Evolutionary conservation across 2,888 invertebrate genomes (phyloP), one percentile per base, ranked within the genome.

Genomic region (Andrena minutula): DNA sequence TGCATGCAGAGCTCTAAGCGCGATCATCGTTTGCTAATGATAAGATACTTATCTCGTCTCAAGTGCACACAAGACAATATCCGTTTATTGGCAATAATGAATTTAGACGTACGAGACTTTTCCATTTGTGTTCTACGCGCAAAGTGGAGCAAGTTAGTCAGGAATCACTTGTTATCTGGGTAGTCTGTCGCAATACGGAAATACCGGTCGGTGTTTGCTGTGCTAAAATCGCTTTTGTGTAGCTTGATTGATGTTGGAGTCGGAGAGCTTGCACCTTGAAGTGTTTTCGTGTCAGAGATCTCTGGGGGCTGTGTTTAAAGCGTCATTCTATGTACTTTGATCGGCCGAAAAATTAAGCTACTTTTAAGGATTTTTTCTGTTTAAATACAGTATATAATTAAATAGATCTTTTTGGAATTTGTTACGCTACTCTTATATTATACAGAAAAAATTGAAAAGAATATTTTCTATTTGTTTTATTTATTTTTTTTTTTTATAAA

Each of bases 41-140:
- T 74, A 61, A 66, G 10, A 20, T 56, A 3, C 2, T 75, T 68
- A 68, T 68, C 47, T 35, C 28, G n/a, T 58, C 23, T 23, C 26
- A 1, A 16, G 28, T 12, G 49, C 12, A 47, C 23, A 56, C 0
- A 1, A 61, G 26, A 26, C 26, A 53, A 26, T 10, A 0, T 8
- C 0, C 12, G 28, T 65, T 61, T 66, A 35, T 56, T 60, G 41
- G 16, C n/a, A 23, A 12, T 5, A 8, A 10, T 10, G n/a, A 30
- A 41, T 23, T 3, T 3, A 35, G 3, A 1, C 20, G 7, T 3
- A 64, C 71, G 16, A 56, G 64, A 3, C 64, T 60, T 65, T 23
- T n/a, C 2, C 12, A 32, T 65, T 58, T 26, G 2, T 16, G 3
- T 6, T 10, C 8, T 32, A 60, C 28, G 10, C 7, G 8, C n/a